A percentile compares a stretch with the other conserved stretches of the same genome.
These are phyloP conservation scores for Phymatocera aterrima DNA, from an alignment of 2,888 invertebrate genomes.

Conservation along the genomic window DNA sequence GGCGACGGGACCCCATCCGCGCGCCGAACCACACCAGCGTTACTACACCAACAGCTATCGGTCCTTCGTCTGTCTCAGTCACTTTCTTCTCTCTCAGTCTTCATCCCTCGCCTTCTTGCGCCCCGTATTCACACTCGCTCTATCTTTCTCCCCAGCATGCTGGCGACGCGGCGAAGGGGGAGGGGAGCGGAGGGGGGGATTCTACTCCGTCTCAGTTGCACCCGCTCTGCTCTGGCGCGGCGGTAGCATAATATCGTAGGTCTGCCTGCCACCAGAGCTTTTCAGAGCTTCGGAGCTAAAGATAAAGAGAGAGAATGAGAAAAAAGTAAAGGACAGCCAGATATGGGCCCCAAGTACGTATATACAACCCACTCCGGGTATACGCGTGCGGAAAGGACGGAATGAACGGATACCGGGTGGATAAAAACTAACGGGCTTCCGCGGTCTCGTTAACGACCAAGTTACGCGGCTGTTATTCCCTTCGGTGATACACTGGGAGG, in stretches of 20 bases:
- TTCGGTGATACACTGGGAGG: background rate
- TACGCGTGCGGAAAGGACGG: constrained; percentile 25
- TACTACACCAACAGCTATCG: constrained; percentile 62
- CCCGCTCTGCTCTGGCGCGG: constrained; percentile 52
- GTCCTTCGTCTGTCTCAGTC: constrained; percentile 49
- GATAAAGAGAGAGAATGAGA: constrained; percentile 45
- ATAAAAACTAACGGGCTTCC: constrained; percentile 19
- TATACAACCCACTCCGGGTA: background rate
- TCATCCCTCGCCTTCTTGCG: constrained; percentile 52
- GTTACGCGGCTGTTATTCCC: background rate
- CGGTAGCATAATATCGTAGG: constrained; percentile 60
- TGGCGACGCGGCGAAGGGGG: no score
- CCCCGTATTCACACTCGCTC: constrained; percentile 50
- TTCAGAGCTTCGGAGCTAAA: constrained; percentile 53
- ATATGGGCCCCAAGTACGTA: constrained; percentile 18
- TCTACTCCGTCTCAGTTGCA: constrained; percentile 48
- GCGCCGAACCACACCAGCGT: constrained; percentile 55
- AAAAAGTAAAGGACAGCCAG: constrained; percentile 52
- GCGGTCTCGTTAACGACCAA: constrained; percentile 18
- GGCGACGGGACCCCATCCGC: constrained; percentile 45
- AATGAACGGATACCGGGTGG: constrained; percentile 23
- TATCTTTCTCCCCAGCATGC: constrained; percentile 48
- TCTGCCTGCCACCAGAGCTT: constrained; percentile 58
- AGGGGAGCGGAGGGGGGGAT: constrained; percentile 48
- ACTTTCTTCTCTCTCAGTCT: constrained; percentile 49